Base-by-base conservation (phyloP, 2,888 invertebrate genomes). In the Stenoptilia bipunctidactyla region DNA sequence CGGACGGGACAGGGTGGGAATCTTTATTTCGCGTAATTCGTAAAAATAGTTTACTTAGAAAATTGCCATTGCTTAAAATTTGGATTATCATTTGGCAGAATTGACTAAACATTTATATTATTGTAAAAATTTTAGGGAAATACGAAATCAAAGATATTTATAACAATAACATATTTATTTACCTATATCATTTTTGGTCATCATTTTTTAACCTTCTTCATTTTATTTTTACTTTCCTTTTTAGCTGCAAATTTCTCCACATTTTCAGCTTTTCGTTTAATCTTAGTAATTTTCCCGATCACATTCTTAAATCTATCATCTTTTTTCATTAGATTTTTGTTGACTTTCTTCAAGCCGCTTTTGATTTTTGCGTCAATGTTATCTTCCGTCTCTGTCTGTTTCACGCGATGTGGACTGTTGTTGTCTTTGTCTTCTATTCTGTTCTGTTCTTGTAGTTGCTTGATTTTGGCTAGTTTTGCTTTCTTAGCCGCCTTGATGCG, bases 261-360 rank as follows among this genome's bases (percentile, higher is more conserved):
- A 42, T 58, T 67, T 3, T 76, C 79, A 0, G 84, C 72, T 57
- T 83, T 85, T 20, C 74, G 50, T 47, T 77, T 83, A 12, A 85
- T 84, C 41, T 72, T 80, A 0, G 54, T 64, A 1, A 85, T 66
- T 48, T 83, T 84, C 1, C 79, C 82, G 1, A 84, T 82, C 1
- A 84, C 75, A 44, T 75, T 63, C 46, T 80, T 83, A 33, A 85
- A 85, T 15, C 85, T 55, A 1, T 73, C 71, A 34, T 85, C 85
- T 49, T 70, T 80, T 45, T 80, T 85, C 83, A 84, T 84, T 0
- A 85, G 46, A 2, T 50, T 63, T 42, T 66, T 84, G 39, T 82
- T 84, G 0, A 82, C 69, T 56, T 69, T 73, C 50, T 69, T 82
- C 39, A 83, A 43, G 1, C 62, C 56, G 0, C 65, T 57, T 46